These are phyloP conservation scores for Aradophagus sp. DNA, from an alignment of 1,140 invertebrate genomes.

Conservation along the genomic window DNA sequence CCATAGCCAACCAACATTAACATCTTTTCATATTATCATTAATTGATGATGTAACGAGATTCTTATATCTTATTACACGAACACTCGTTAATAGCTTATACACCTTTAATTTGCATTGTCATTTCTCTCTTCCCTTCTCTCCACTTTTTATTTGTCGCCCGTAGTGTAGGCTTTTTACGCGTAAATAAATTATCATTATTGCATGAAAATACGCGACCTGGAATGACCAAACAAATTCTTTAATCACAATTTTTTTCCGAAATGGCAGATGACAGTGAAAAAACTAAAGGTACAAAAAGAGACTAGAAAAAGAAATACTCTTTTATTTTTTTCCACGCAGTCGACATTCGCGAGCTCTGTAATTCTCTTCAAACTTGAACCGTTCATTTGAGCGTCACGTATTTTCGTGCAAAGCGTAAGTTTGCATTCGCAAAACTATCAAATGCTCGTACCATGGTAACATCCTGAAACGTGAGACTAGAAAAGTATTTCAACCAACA, in stretches of 20 bases:
- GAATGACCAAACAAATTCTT: constrained; percentile 2
- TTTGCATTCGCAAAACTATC: constrained; percentile 22
- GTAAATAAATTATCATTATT: constrained; percentile 35
- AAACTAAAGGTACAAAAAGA: no score
- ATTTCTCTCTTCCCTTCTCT: not conserved
- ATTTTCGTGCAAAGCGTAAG: constrained; percentile 31
- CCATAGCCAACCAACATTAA: constrained; percentile 46
- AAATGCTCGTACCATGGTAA: constrained; percentile 61
- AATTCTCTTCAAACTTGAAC: no score
- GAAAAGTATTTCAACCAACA: constrained; percentile 55
- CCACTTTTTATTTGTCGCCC: constrained; percentile 7
- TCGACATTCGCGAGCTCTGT: no score
- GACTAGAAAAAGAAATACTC: no score
- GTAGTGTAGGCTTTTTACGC: constrained; percentile 28
- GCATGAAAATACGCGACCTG: constrained; percentile 13
- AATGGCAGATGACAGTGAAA: no score
- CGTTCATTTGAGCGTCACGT: not conserved
- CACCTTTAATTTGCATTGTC: constrained; percentile 29
- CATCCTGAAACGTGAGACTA: constrained; percentile 59
- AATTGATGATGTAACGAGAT: constrained; percentile 36
- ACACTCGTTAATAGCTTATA: constrained; percentile 42
- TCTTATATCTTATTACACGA: constrained; percentile 38
- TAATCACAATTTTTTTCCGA: no score
- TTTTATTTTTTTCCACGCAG: no score
- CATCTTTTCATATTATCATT: constrained; percentile 35